Evolutionary conservation across 2,113 vertebrate species (phyloP), one percentile per base, ranked within the genome.

Genomic region (Ammodytes marinus): DNA sequence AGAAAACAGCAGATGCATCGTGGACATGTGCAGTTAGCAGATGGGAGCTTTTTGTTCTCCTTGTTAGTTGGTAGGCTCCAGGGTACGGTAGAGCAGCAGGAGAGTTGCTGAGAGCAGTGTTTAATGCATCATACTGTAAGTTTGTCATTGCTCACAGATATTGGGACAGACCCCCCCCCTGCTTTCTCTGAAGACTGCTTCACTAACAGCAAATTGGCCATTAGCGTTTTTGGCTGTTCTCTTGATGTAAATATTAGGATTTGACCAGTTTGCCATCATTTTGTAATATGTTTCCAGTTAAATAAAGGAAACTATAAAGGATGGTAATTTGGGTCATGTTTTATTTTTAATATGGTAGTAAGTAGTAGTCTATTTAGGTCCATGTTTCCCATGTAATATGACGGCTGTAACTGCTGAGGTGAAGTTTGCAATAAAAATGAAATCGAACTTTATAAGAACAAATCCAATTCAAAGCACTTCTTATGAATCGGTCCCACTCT

Each of bases 181-280:
- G 53, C 39, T 69, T 74, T 67, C 39, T 73, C 67, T 43, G 42
- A 70, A 76, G 52, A 8, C 42, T 60, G 58, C 39, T 53, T 74
- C 63, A 60, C 27, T 58, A 72, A 71, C 61, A 57, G 37, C 68
- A 74, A 80, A 72, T 60, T 78, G 59, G 53, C 61, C 57, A 35
- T 78, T 57, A 86, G 80, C 0, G 39, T 74, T 79, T 79, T 71
- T 79, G 50, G 72, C 64, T 86, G 66, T 57, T 75, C 7, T 27
- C 59, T 65, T 4, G 6, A 50, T 53, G 46, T 59, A 46, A 70
- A 75, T 7, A 79, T 69, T 61, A 45, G 58, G 46, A 40, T 82
- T 86, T 0, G 0, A 61, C 77, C 27, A 60, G 55, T 84, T 74
- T 58, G 43, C 39, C 47, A 6, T 47, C 54, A 71, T 75, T 65